A percentile compares a stretch with the other conserved stretches of the same genome.
Conservation (phyloP, 2,797 vertebrate species). For the Sphaeramia orbicularis region DNA sequence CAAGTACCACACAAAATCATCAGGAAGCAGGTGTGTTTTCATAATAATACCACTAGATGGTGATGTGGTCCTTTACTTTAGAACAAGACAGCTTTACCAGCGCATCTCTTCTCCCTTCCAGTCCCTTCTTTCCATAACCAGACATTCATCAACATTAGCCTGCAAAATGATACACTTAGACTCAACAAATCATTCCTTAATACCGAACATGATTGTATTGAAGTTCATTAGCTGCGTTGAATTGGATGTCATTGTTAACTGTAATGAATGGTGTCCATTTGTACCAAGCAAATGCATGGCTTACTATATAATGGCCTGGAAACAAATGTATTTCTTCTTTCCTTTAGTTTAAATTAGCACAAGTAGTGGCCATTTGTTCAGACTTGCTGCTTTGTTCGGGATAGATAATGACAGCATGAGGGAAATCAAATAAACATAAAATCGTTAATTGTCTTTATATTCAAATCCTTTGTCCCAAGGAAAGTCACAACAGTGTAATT, state of each 20-base stretch:
- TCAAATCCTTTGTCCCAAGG: slow-evolving; percentile 71
- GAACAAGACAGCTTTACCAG: slow-evolving; percentile 2
- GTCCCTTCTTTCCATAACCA: slow-evolving; percentile 57
- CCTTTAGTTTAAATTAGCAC: slow-evolving; percentile 76
- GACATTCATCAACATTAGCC: slow-evolving; percentile 81
- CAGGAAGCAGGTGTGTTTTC: slow-evolving; percentile 33
- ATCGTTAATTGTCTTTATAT: slow-evolving; percentile 82
- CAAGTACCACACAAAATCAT: not conserved
- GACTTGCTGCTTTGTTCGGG: slow-evolving; percentile 63
- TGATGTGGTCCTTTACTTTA: slow-evolving; percentile 50
- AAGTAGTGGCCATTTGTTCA: slow-evolving; percentile 72
- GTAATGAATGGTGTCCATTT: slow-evolving; percentile 83
- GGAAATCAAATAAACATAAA: slow-evolving; percentile 83
- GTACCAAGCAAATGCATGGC: slow-evolving; percentile 74
- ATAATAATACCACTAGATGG: slow-evolving; percentile 70
- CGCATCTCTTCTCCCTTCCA: slow-evolving; percentile 20
- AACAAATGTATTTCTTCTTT: slow-evolving; percentile 80
- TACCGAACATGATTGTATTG: slow-evolving; percentile 82
- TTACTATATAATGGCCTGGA: slow-evolving; percentile 79
- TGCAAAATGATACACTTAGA: slow-evolving; percentile 81
- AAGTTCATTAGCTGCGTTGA: slow-evolving; percentile 83
- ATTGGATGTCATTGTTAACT: slow-evolving; percentile 85
- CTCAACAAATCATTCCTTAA: slow-evolving; percentile 84
- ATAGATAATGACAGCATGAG: slow-evolving; percentile 70
- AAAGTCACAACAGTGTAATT: slow-evolving; percentile 72